Evolutionary conservation across 2,888 invertebrate species (phyloP).

Genomic region (Dascillus cervinus): DNA sequence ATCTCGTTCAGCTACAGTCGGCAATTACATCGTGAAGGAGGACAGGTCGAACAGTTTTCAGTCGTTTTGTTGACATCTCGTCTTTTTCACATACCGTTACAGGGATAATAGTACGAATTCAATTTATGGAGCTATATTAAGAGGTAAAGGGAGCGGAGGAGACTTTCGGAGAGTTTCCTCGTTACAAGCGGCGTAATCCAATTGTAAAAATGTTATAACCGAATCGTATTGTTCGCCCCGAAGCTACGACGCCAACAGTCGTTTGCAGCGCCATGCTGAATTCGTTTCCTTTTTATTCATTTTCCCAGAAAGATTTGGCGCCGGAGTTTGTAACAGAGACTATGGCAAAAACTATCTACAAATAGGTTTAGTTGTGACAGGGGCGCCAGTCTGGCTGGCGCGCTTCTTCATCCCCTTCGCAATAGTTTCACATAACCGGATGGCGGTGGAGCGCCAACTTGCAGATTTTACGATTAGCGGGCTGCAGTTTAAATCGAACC

Average conservation of each 20-base stretch:
- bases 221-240: constrained; percentile 15
- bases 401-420: constrained; percentile 13
- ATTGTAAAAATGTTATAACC: constrained; percentile 16
- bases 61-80: too few species aligned
- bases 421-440: constrained; percentile 6
- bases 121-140: neutral
- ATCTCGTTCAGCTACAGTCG: constrained; percentile 22
- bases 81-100: too few species aligned
- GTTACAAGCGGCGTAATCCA: too few species aligned
- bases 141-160: too few species aligned
- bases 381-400: constrained; percentile 23
- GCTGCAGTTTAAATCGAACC: constrained; percentile 25
- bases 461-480: constrained; percentile 24
- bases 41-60: neutral
- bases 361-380: constrained; percentile 24
- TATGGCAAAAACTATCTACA: constrained; percentile 28
- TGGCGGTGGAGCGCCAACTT: constrained; percentile 13
- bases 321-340: constrained; percentile 22
- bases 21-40: constrained; percentile 15
- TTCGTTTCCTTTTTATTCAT: constrained; percentile 19
- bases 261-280: constrained; percentile 13
- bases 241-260: constrained; percentile 11
- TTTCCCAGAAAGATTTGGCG: constrained; percentile 23
- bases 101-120: neutral
- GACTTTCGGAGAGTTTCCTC: too few species aligned